Conservation (phyloP, 2,797 vertebrate genomes). For the Macrochelys suwanniensis region DNA sequence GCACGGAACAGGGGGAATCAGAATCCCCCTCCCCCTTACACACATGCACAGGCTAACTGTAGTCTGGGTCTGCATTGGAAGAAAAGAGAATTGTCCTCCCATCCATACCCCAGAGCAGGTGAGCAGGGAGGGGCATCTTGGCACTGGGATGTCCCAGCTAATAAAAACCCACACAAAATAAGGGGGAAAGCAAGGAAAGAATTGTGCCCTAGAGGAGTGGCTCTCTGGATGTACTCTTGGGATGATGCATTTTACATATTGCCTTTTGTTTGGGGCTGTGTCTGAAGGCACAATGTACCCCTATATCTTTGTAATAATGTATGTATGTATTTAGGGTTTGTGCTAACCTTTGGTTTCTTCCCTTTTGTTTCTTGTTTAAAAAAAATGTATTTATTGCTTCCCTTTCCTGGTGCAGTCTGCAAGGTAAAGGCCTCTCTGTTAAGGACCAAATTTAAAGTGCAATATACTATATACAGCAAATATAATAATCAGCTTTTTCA, state of each 20-base stretch:
- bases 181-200: not conserved
- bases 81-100: not conserved
- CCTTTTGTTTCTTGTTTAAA: not conserved
- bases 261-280: not conserved
- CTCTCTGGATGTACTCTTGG: not conserved
- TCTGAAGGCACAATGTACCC: not conserved
- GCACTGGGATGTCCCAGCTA: not conserved
- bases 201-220: not conserved
- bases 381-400: not conserved
- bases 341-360: not conserved
- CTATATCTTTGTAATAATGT: not conserved
- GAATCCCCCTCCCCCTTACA: not conserved
- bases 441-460: not conserved
- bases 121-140: not conserved
- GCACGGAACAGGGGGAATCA: not conserved
- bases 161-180: not conserved
- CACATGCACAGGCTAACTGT: accelerated
- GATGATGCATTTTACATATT: not conserved
- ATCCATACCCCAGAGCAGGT: not conserved
- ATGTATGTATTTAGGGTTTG: not conserved
- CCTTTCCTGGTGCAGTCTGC: not conserved
- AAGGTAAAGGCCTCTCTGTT: not conserved
- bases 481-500: not conserved
- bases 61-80: not conserved
- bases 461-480: not conserved